Evolutionary conservation across 2,113 vertebrate genomes (phyloP), one percentile per base, ranked within the genome.

Genomic region (Megaleporinus macrocephalus): DNA sequence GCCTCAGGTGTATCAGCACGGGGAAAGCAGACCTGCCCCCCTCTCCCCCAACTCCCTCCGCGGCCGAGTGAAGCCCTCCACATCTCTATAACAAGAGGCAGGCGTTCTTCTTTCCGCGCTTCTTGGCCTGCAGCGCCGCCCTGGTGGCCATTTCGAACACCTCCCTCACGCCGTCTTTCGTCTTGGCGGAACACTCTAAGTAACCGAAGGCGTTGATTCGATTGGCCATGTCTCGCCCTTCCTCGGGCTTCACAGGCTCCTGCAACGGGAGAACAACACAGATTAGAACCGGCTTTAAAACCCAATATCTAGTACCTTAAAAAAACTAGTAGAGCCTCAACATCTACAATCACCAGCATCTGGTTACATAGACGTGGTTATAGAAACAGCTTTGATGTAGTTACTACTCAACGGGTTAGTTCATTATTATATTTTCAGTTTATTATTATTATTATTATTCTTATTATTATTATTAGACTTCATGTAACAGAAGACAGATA

Each of bases 141-240:
- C 96, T 93, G 0, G 98, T 99, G 89, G 98, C 98, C 97, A 98
- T 97, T 93, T 99, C 97, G 0, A 99, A 99, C 29, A 99, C 98
- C 73, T 99, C 97, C 87, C 97, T 92, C 84, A 99, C 98, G 0
- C 97, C 97, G 3, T 99, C 98, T 91, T 99, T 99, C 1, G 97
- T 99, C 93, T 99, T 99, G 91, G 98, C 95, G 59, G 95, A 95
- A 86, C 95, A 95, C 85, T 95, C 95, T 82, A 94, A 90, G 85
- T 94, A 95, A 61, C 94, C 91, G 10, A 92, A 94, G 83, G 94
- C 94, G 82, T 86, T 87, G 87, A 95, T 95, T 73, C 92, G 91
- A 76, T 88, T 90, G 0, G 93, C 89, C 94, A 95, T 95, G 53
- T 95, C 93, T 84, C 92, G 90, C 14, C 93, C 94, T 26, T 94